These are phyloP conservation scores for Atopsyche davidsoni DNA, from an alignment of 1,140 invertebrate species.

Conservation along the genomic window DNA sequence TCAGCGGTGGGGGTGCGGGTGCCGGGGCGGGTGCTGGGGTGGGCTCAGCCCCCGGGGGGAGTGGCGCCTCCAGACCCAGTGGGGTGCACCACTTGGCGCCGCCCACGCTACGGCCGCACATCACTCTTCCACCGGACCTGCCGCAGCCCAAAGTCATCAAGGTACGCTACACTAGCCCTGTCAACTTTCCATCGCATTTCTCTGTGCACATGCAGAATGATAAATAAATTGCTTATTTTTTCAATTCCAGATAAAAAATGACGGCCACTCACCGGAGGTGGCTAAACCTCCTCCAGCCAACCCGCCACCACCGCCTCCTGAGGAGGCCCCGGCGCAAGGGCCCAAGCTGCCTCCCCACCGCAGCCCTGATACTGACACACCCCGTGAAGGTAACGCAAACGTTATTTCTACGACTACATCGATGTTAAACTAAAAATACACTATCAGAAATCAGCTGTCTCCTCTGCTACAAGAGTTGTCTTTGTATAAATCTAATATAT, in stretches of 20 bases:
- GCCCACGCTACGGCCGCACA: conserved; percentile 46
- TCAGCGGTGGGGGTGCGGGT: conserved; percentile 28
- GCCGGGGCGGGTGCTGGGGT: conserved; percentile 31
- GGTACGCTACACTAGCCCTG: conserved; percentile 10
- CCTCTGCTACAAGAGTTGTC: no score
- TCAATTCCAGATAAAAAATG: conserved; percentile 20
- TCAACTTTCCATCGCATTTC: no score
- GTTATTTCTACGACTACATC: no score
- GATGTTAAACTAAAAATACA: no score
- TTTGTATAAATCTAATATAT: no score
- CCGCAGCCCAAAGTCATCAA: conserved; percentile 44
- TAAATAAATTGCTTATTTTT: background rate
- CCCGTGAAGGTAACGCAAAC: conserved; percentile 33
- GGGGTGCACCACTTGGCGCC: conserved; percentile 46
- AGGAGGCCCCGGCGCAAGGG: conserved; percentile 45
- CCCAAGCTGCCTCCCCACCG: conserved; percentile 37
- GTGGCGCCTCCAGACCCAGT: conserved; percentile 37
- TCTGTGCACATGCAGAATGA: background rate
- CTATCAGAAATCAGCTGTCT: no score
- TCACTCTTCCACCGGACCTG: conserved; percentile 45
- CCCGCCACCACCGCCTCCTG: conserved; percentile 42
- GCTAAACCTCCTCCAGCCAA: conserved; percentile 37
- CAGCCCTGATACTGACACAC: conserved; percentile 38
- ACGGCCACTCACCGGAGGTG: conserved; percentile 25
- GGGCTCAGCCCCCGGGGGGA: conserved; percentile 13